Base-by-base conservation (phyloP, 1,140 invertebrate genomes). In the Zaprionus africanus region DNA sequence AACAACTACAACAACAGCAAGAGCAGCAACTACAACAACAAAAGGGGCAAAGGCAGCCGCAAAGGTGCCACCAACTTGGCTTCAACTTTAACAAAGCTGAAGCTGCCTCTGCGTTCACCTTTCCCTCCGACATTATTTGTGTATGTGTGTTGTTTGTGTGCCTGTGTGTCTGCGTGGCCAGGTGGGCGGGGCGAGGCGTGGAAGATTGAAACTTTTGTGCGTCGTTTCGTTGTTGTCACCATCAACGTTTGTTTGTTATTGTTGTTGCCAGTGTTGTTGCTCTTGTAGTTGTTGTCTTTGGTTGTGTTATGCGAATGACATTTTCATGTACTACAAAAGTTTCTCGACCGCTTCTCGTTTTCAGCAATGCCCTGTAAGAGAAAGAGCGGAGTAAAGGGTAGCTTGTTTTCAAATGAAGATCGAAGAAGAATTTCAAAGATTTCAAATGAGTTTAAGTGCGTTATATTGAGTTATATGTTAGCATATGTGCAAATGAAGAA, bases 261-360 rank as follows among this genome's bases (percentile, higher is more conserved):
- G 46, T 24, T 49, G 17, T 19, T 49, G n/a, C 2, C 13, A 17
- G 6, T 49, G 53, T 19, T 62, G 17, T 43, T 54, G 57, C 57
- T 64, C 36, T 58, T 58, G 28, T 66, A 76, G 57, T 53, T 53
- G 57, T 61, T 73, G 76, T 76, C 59, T 67, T 70, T 77, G 76
- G 56, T 72, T 71, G 66, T 87, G 85, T 88, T 90, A 90, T 90
- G 78, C 85, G 84, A 88, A 88, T 88, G 84, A 88, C 84, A 88
- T 88, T 88, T 88, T 63, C 84, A 90, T 88, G 84, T 88, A 85
- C 85, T 88, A 87, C 84, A 87, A 88, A 88, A 88, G 81, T 88
- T 88, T 88, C 78, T 90, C 81, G 86, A 76, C 75, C 83, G 82
- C 85, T 90, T 81, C 81, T 90, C 78, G 81, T 79, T 85, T 81